Conservation (phyloP, 2,888 invertebrate genomes). For the Andrena bucephala region DNA sequence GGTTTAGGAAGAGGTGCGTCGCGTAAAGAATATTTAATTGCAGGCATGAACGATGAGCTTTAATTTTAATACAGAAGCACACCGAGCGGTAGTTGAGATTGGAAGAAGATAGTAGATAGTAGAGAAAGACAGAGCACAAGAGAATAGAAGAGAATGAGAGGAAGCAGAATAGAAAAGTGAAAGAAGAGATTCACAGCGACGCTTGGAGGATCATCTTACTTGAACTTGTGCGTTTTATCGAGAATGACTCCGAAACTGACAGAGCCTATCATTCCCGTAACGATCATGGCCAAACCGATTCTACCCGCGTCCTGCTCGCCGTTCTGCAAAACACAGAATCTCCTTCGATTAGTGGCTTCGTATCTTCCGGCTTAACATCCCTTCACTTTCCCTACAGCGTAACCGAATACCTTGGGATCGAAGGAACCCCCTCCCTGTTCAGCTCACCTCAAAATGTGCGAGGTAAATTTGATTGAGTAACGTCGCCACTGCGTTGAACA, state of each 20-base stretch:
- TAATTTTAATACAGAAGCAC: too few relatives aligned
- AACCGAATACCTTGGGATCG: background rate
- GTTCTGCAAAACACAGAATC: constrained; percentile 80
- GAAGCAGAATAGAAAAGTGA: constrained; percentile 1
- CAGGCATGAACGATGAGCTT: too few relatives aligned
- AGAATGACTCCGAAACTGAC: constrained; percentile 88
- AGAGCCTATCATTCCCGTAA: constrained; percentile 89
- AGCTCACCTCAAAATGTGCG: constrained; percentile 84
- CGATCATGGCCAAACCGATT: constrained; percentile 88
- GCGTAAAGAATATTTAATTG: background rate
- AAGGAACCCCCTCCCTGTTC: background rate
- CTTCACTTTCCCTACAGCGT: background rate
- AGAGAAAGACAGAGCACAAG: background rate
- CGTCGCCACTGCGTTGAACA: constrained; percentile 90
- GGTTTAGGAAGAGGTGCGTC: background rate
- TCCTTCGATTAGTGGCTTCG: background rate
- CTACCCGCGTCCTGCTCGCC: constrained; percentile 87
- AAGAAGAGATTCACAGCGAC: background rate
- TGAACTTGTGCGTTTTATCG: constrained; percentile 89
- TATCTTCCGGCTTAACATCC: background rate
- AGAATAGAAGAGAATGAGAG: background rate
- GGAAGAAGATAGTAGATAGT: background rate
- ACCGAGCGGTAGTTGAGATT: background rate
- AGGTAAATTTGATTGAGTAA: constrained; percentile 86
- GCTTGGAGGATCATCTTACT: constrained; percentile 84